Evolutionary conservation across 2,113 vertebrate species (phyloP).

Genomic region (Erythrocercus mccallii): DNA sequence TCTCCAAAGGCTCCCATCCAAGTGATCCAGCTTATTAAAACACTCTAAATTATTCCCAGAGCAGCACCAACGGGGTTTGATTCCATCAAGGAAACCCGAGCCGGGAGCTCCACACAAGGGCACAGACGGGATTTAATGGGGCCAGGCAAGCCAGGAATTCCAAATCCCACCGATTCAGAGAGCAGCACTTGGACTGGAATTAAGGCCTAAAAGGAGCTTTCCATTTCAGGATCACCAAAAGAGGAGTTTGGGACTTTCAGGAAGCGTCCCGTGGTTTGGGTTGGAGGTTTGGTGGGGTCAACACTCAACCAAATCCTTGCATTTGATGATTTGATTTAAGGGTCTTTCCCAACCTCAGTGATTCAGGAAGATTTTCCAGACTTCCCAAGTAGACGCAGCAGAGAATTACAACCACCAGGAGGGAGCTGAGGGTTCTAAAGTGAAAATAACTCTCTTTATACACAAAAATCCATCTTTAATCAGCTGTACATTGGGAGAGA

Average conservation of each 20-base stretch:
- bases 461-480: neutral
- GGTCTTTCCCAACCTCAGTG: neutral
- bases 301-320: accelerated
- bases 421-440: neutral
- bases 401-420: neutral
- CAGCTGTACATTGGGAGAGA: accelerated
- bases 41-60: neutral
- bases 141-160: neutral
- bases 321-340: accelerated
- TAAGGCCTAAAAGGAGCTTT: neutral
- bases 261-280: accelerated
- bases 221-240: neutral
- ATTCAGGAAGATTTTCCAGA: neutral
- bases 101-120: accelerated
- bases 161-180: neutral
- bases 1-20: neutral
- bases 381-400: neutral
- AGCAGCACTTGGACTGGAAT: neutral
- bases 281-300: neutral
- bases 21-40: neutral
- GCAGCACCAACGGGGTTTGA: neutral
- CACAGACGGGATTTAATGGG: accelerated
- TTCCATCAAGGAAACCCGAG: neutral
- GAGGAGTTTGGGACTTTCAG: neutral
- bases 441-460: neutral